Base-by-base conservation (phyloP, 2,113 vertebrate species). In the Cygnus buccinator region DNA sequence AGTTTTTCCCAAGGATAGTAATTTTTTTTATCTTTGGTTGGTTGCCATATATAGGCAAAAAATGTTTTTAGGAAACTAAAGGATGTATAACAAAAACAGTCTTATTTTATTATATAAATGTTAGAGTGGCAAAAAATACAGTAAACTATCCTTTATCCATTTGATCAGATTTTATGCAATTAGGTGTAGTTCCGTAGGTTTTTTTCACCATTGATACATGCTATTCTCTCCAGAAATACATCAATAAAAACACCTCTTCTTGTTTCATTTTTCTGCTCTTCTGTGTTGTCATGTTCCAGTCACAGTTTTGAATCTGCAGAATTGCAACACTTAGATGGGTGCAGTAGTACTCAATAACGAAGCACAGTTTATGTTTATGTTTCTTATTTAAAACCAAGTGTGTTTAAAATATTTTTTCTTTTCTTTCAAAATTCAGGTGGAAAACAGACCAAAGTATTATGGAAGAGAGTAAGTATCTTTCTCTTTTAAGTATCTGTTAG, bases 381-480 rank as follows among this genome's bases (percentile, higher is more conserved):
- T 6, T 6, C 22, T 94, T 62, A 50, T 95, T 94, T 93, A 55
- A 89, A 94, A 94, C 57, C 54, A 50, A 90, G 37, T 84, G 58
- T 94, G 52, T 95, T 93, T 86, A 90, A 94, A 94, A 97, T 65
- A 35, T 66, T 33, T 67, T 85, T 84, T 75, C 83, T 54, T 95
- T 86, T 97, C 82, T 74, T 95, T 97, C 91, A 95, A 90, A 88
- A 98, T 97, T 97, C 97, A 99, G 99, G 99, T 99, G 98, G 99
- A 99, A 97, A 99, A 97, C 98, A 99, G 99, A 97, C 99, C 99
- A 97, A 99, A 99, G 97, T 99, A 99, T 97, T 99, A 99, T 73
- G 99, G 99, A 98, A 98, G 99, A 99, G 99, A 99, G 99, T 99
- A 98, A 98, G 99, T 99, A 96, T 94, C 92, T 92, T 97, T 89